Conservation (phyloP, 2,113 vertebrate genomes). For the Oryzias woworae region DNA sequence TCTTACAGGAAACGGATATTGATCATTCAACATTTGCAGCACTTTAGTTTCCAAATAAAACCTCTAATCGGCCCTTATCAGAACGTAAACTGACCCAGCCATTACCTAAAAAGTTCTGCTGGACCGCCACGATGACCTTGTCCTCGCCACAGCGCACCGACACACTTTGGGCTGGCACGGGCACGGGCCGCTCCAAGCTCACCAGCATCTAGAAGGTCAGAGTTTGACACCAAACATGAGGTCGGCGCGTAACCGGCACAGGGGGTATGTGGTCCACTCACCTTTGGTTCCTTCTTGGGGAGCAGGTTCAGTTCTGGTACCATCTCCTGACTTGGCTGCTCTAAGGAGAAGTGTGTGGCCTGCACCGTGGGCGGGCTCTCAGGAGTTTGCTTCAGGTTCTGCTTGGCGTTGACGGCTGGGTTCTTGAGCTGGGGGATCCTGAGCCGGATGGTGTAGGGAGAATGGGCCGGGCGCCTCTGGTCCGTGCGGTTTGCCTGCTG, state of each 20-base stretch:
- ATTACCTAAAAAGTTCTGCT: slow-evolving; percentile 66
- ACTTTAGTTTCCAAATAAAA: slow-evolving; percentile 36
- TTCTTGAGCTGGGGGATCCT: slow-evolving; percentile 35
- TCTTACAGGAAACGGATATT: slow-evolving; percentile 48
- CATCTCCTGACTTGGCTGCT: background rate
- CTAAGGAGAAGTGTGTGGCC: background rate
- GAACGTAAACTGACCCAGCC: slow-evolving; percentile 10
- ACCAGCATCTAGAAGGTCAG: slow-evolving; percentile 34
- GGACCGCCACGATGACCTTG: slow-evolving; percentile 53
- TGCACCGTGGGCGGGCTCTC: background rate
- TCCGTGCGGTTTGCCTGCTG: slow-evolving; percentile 8
- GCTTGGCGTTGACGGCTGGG: background rate
- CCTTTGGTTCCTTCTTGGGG: slow-evolving; percentile 26
- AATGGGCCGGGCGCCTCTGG: rapidly evolving
- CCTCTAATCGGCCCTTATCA: slow-evolving; percentile 21
- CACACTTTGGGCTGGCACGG: slow-evolving; percentile 40
- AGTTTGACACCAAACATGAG: background rate
- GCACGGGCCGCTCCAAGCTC: slow-evolving; percentile 15
- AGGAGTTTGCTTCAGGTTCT: background rate
- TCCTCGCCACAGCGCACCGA: slow-evolving; percentile 50
- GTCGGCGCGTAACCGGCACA: background rate
- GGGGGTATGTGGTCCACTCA: background rate
- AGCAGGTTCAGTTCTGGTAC: slow-evolving; percentile 18
- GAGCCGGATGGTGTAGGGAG: slow-evolving; percentile 27
- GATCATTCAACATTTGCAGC: slow-evolving; percentile 40